Percentiles rank a stretch among this genome's conserved stretches.
phyloP scores from a whole-genome alignment of 2,113 vertebrate species.

The Semnornis frantzii region DNA sequence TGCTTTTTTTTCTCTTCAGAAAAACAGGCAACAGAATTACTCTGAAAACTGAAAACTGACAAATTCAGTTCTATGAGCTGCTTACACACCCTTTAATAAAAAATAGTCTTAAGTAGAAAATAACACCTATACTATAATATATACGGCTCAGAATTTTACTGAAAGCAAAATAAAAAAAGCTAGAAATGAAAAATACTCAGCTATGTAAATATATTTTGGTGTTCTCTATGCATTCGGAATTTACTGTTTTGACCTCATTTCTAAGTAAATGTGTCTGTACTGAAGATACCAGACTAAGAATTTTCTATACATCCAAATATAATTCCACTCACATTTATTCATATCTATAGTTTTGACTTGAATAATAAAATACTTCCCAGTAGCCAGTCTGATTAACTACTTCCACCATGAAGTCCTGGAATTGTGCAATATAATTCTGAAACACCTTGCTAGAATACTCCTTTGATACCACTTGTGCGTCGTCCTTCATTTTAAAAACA shows the following conservation, averaged over 20 bases:
- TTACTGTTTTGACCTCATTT: background rate
- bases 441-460: conserved; percentile 19
- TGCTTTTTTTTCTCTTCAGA: background rate
- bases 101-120: background rate
- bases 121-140: background rate
- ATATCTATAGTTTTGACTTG: background rate
- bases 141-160: background rate
- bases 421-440: background rate
- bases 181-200: background rate
- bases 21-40: background rate
- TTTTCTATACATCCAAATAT: background rate
- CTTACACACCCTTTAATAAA: background rate
- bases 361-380: conserved; percentile 40
- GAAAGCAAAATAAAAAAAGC: background rate
- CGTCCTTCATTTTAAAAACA: background rate
- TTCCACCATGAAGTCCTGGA: background rate
- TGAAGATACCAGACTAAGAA: background rate
- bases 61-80: background rate
- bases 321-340: conserved; percentile 19
- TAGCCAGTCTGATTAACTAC: background rate
- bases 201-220: background rate
- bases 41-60: background rate
- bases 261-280: background rate
- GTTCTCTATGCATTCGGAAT: background rate
- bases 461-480: background rate